A percentile compares a stretch with the other conserved stretches of the same genome.
phyloP scores from a whole-genome alignment of 2,113 vertebrate species.

The Pithys albifrons region DNA sequence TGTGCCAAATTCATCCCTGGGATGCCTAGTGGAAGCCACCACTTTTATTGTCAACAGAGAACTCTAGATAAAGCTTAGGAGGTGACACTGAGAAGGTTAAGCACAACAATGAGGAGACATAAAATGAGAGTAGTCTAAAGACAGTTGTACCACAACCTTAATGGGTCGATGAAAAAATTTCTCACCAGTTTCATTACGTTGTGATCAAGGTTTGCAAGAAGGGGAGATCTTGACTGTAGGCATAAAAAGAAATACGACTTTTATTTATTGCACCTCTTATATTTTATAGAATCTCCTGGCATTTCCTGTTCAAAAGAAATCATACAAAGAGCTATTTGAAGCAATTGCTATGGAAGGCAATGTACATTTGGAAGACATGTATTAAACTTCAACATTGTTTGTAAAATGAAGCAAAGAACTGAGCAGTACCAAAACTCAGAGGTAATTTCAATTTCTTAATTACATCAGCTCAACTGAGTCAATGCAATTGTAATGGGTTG shows the following conservation, averaged over 20 bases:
- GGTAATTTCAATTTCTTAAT: neutral
- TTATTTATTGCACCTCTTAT: neutral
- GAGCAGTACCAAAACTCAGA: neutral
- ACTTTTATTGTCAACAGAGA: neutral
- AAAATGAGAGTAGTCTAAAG: neutral
- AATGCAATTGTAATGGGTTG: neutral
- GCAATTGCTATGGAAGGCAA: neutral
- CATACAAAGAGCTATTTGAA: accelerated
- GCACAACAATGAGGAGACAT: neutral
- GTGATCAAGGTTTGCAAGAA: neutral
- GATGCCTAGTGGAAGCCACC: neutral
- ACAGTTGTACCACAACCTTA: neutral
- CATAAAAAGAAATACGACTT: neutral
- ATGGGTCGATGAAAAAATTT: neutral
- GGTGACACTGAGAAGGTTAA: neutral
- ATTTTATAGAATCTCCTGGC: neutral
- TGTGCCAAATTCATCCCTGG: neutral
- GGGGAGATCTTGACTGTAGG: neutral
- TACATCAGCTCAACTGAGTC: neutral
- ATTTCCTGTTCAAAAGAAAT: neutral
- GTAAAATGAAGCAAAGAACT: neutral
- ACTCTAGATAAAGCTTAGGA: neutral
- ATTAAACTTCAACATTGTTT: neutral
- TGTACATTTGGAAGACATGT: neutral
- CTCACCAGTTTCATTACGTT: neutral